Base-by-base conservation (phyloP, 2,797 vertebrate species). In the Lindbergichthys nudifrons region DNA sequence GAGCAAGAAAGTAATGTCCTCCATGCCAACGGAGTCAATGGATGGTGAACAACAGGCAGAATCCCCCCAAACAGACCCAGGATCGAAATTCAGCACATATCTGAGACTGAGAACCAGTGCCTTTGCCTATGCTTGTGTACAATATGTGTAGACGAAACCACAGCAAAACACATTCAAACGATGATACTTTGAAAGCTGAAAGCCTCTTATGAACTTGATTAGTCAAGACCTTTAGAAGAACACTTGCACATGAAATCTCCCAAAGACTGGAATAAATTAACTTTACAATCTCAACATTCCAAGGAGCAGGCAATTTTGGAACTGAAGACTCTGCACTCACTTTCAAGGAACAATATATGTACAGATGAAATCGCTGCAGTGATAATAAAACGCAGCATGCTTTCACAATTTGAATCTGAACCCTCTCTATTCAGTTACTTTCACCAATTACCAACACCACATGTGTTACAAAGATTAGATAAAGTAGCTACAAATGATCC, bases 251-350 rank as follows among this genome's bases (percentile, higher is more conserved):
- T 64, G 19, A 80, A 81, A 73, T 61, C 46, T 74, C 58, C n/a
- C 30, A 69, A 63, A 67, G 18, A 56, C 73, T 84, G 77, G 70
- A 80, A 65, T 61, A 81, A 30, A 87, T 83, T 83, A 82, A 74
- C 23, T 80, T 70, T 73, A 71, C 54, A 79, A 70, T 75, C 64
- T 41, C n/a, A n/a, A 30, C 39, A 73, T 83, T 78, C 70, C 72
- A 68, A 58, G 15, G 16, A 59, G 43, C 61, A 50, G 80, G 16
- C 74, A 66, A 19, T 58, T 71, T 51, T 51, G 26, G 23, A 46
- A 72, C 41, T 57, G 15, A 75, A 71, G 15, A 50, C 50, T 43
- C 16, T 32, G 30, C 14, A 23, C 51, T 73, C 23, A 18, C 21
- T 52, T 64, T 39, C 58, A 23, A 4, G 8, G 46, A 62, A 45